Evolutionary conservation across 2,888 invertebrate genomes (phyloP).

Genomic region (Chrysolina americana): DNA sequence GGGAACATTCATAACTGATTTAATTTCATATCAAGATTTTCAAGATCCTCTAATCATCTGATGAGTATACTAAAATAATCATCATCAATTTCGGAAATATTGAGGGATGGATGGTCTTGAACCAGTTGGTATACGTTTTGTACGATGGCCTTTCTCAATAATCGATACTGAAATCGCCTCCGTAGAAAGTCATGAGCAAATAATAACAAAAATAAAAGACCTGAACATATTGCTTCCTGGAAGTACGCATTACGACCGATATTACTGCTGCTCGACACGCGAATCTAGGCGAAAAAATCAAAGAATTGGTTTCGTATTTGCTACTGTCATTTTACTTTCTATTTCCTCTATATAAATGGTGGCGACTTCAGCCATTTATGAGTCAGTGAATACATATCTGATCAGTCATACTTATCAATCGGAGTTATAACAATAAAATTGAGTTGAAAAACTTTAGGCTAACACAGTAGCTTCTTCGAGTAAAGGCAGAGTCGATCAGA

Average conservation of each 20-base stretch:
- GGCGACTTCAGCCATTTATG: background rate
- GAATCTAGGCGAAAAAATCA: constrained; percentile 14
- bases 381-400: background rate
- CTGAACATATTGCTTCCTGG: constrained; percentile 4
- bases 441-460: too few species aligned
- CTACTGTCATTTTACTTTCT: constrained; percentile 23
- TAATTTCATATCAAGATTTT: too few species aligned
- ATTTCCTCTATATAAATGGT: background rate
- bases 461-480: too few species aligned
- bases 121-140: too few species aligned
- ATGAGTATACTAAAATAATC: too few species aligned
- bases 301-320: constrained; percentile 1
- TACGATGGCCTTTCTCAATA: background rate
- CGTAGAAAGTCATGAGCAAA: constrained; percentile 18
- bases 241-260: constrained; percentile 18
- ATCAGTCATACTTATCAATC: too few species aligned
- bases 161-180: constrained; percentile 3
- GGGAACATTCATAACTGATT: too few species aligned
- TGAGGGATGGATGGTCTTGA: too few species aligned
- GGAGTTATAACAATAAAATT: too few species aligned
- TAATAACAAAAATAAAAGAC: constrained; percentile 6
- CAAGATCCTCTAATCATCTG: too few species aligned
- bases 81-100: too few species aligned
- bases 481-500: too few species aligned
- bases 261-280: constrained; percentile 6